These are phyloP conservation scores for Lordiphosa andalusiaca DNA, from an alignment of 2,888 invertebrate genomes.

Conservation along the genomic window DNA sequence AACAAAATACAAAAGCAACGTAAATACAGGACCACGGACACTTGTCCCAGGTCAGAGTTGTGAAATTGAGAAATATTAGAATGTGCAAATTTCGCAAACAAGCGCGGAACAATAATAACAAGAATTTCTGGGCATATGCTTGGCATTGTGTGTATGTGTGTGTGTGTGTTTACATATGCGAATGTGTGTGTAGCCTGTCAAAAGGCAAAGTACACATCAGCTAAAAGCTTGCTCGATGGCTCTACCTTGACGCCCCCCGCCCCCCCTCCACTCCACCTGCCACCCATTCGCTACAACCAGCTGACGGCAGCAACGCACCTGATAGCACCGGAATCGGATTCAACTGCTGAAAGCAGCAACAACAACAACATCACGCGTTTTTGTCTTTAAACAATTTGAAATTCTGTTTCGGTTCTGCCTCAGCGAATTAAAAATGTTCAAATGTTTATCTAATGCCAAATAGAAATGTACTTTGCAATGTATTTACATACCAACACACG, in stretches of 20 bases:
- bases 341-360: not conserved
- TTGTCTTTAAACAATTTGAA: not conserved
- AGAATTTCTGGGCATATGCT: conserved; percentile 4
- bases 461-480: not conserved
- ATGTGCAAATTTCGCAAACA: not conserved
- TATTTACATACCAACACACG: conserved; percentile 4
- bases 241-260: not conserved
- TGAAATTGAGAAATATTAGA: not conserved
- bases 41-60: not conserved
- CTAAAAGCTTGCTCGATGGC: conserved; percentile 1
- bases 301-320: conserved; percentile 9
- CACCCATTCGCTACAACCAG: conserved; percentile 2
- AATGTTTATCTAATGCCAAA: conserved; percentile 1
- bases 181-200: conserved; percentile 4
- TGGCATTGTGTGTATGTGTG: not conserved
- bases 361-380: conserved; percentile 12
- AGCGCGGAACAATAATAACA: conserved; percentile 1
- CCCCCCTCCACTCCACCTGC: not conserved
- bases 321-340: conserved; percentile 1
- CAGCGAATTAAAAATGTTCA: conserved; percentile 3
- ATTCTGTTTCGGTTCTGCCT: not conserved
- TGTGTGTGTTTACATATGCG: conserved; percentile 2
- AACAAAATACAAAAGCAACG: too few species aligned
- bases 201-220: conserved; percentile 13
- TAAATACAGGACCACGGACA: too few species aligned